phyloP scores from a whole-genome alignment of 2,888 invertebrate species.

The Netelia fuscicornis region DNA sequence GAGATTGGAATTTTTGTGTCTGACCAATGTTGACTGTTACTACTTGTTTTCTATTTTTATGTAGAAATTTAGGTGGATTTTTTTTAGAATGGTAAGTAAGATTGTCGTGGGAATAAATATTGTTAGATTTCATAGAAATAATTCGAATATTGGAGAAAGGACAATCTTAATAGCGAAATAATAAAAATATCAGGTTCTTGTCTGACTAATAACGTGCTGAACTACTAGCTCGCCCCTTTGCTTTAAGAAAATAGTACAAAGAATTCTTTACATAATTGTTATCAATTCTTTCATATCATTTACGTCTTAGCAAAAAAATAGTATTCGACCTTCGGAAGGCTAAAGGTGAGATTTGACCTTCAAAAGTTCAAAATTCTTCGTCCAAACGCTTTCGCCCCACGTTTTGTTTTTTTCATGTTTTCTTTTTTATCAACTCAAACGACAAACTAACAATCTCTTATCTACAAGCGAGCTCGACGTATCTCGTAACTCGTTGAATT shows the following conservation, averaged over 20 bases:
- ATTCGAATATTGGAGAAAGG: too few relatives aligned
- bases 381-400: conserved; percentile 14
- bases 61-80: too few relatives aligned
- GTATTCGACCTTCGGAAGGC: not conserved
- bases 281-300: not conserved
- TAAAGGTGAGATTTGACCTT: not conserved
- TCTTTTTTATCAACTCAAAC: conserved; percentile 1
- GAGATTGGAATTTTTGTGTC: not conserved
- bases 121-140: too few relatives aligned
- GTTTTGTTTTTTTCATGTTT: not conserved
- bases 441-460: conserved; percentile 24
- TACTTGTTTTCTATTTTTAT: too few relatives aligned
- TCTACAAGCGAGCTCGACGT: conserved; percentile 3
- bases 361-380: not conserved
- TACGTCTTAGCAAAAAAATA: not conserved
- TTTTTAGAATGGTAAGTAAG: too few relatives aligned
- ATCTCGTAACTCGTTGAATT: not conserved
- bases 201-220: not conserved
- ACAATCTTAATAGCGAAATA: too few relatives aligned
- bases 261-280: not conserved
- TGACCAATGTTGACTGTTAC: not conserved
- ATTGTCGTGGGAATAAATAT: too few relatives aligned
- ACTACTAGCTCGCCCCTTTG: not conserved
- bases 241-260: too few relatives aligned
- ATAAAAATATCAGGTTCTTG: not conserved